Conservation (phyloP, 2,888 invertebrate species). For the Epinotia brunnichana region DNA sequence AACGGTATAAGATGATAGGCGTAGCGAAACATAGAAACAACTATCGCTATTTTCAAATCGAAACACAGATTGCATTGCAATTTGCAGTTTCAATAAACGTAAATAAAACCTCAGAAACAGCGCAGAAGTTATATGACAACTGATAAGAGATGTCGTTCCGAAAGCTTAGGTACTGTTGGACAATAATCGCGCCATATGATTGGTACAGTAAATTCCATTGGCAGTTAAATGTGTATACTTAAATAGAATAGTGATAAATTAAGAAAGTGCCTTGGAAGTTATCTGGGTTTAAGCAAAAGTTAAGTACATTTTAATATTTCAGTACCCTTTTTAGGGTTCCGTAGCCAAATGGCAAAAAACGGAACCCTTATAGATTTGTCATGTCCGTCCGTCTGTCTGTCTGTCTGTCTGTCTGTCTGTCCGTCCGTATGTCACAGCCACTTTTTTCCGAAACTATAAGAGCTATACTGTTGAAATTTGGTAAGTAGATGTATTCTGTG, state of each 20-base stretch:
- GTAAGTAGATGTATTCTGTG: no score
- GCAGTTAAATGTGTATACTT: slow-evolving; percentile 8
- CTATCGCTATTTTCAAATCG: background rate
- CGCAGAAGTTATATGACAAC: background rate
- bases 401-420: no score
- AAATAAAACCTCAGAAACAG: background rate
- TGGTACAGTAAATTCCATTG: background rate
- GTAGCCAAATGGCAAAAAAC: no score
- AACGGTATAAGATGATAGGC: background rate
- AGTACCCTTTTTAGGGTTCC: background rate
- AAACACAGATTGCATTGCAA: background rate
- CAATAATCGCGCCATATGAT: background rate
- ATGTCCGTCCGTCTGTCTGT: no score
- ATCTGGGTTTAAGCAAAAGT: slow-evolving; percentile 19
- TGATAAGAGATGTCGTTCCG: background rate
- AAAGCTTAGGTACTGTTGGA: slow-evolving; percentile 3
- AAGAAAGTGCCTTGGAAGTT: slow-evolving; percentile 32
- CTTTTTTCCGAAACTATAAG: no score
- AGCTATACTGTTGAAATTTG: no score
- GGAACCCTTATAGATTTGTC: no score
- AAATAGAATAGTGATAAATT: slow-evolving; percentile 4
- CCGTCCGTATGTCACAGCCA: no score
- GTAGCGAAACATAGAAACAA: background rate
- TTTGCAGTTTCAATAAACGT: background rate
- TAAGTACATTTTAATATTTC: slow-evolving; percentile 33